Conservation (phyloP, 2,888 invertebrate genomes). For the Chorisops tibialis region DNA sequence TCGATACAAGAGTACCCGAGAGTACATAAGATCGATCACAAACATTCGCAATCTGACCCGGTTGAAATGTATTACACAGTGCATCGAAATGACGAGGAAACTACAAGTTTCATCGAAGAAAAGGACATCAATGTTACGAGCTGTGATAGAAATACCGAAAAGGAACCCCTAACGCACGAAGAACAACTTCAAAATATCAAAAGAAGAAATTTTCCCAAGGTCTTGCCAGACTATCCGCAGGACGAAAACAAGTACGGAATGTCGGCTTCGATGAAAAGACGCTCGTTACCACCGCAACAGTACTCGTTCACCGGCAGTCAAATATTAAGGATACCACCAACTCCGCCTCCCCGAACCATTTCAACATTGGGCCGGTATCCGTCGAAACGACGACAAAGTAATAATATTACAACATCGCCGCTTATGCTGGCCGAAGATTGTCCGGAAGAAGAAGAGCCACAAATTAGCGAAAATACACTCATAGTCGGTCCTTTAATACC, state of each 20-base stretch:
- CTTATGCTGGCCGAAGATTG: conserved; percentile 55
- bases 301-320: conserved; percentile 44
- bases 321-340: conserved; percentile 56
- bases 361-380: conserved; percentile 60
- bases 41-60: conserved; percentile 67
- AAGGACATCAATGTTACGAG: conserved; percentile 73
- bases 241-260: conserved; percentile 11
- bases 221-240: conserved; percentile 70
- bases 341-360: conserved; percentile 72
- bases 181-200: conserved; percentile 72
- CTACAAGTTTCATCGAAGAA: conserved; percentile 48
- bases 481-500: conserved; percentile 58
- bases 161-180: conserved; percentile 59
- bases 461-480: conserved; percentile 55
- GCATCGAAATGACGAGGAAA: conserved; percentile 50
- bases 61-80: conserved; percentile 56
- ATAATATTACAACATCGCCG: conserved; percentile 51
- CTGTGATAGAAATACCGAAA: conserved; percentile 56
- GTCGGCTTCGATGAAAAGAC: conserved; percentile 52
- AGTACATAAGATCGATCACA: conserved; percentile 55
- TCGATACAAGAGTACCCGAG: conserved; percentile 35
- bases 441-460: conserved; percentile 53
- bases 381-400: conserved; percentile 49
- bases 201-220: conserved; percentile 78
- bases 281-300: conserved; percentile 61